Conservation (phyloP, 2,888 invertebrate species). For the Alitta virens region DNA sequence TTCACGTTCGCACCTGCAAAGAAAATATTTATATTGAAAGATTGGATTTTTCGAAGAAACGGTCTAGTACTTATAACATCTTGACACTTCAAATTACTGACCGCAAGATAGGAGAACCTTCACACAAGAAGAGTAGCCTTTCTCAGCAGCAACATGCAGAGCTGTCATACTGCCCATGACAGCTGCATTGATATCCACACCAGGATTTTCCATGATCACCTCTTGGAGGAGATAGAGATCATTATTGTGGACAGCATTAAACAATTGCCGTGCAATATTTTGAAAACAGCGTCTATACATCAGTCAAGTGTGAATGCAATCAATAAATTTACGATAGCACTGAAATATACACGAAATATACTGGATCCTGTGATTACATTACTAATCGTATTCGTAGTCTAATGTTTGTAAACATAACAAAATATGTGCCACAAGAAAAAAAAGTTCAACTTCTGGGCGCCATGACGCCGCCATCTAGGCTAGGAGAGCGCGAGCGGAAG, state of each 20-base stretch:
- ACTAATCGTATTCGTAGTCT: too few species aligned
- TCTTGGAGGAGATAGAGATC: constrained; percentile 15
- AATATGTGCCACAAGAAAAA: too few species aligned
- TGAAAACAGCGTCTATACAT: too few species aligned
- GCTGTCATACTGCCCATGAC: constrained; percentile 16
- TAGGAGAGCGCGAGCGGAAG: too few species aligned
- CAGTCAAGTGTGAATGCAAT: too few species aligned
- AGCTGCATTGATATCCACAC: constrained; percentile 12
- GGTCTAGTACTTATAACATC: neutral
- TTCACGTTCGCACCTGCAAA: constrained; percentile 11
- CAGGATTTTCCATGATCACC: constrained; percentile 12
- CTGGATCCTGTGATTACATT: too few species aligned
- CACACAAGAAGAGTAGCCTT: constrained; percentile 17
- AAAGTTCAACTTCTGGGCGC: too few species aligned
- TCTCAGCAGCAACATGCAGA: constrained; percentile 16
- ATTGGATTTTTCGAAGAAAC: neutral
- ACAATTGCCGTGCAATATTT: neutral
- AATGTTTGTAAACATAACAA: too few species aligned
- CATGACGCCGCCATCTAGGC: too few species aligned
- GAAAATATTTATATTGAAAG: neutral
- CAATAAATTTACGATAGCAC: too few species aligned
- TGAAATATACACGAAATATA: too few species aligned
- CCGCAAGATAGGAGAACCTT: constrained; percentile 10
- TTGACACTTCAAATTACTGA: neutral
- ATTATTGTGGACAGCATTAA: constrained; percentile 16